Conservation (phyloP, 35 echinoderm and acorn worm genomes). For the Ptychodera flava region DNA sequence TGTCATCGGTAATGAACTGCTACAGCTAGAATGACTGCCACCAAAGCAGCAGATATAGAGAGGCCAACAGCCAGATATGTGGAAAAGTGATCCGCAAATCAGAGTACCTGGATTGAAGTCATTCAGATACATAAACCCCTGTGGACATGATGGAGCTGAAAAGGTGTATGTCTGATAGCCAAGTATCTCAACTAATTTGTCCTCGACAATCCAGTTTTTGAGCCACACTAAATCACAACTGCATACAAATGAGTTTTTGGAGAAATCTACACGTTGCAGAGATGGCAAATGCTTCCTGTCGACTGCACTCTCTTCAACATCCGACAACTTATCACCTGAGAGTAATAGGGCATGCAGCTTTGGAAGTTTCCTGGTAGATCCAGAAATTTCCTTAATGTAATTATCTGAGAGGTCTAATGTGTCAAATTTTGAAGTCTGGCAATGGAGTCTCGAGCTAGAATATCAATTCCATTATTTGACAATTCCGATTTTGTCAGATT, state of each 20-base stretch:
- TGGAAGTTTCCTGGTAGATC: not conserved
- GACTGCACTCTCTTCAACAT: not conserved
- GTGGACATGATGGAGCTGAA: not conserved
- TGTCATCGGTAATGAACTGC: not conserved
- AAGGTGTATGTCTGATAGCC: not conserved
- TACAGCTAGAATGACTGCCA: not conserved
- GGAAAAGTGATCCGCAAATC: not conserved
- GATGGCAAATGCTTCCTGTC: not conserved
- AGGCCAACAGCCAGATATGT: not conserved
- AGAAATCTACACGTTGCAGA: not conserved
- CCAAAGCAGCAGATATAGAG: not conserved
- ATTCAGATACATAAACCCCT: not conserved
- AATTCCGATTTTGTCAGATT: not conserved
- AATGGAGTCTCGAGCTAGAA: not conserved
- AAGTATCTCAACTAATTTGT: not conserved
- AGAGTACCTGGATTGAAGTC: not conserved
- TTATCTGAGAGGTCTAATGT: not conserved
- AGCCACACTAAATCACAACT: constrained; percentile 11
- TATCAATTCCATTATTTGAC: not conserved
- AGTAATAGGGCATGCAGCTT: not conserved
- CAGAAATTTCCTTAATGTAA: not conserved
- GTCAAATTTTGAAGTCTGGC: not conserved
- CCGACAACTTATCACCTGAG: not conserved
- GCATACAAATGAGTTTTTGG: not conserved
- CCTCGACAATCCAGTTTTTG: not conserved